Evolutionary conservation across 2,888 invertebrate species (phyloP).

Genomic region (Napeogenes sylphis): DNA sequence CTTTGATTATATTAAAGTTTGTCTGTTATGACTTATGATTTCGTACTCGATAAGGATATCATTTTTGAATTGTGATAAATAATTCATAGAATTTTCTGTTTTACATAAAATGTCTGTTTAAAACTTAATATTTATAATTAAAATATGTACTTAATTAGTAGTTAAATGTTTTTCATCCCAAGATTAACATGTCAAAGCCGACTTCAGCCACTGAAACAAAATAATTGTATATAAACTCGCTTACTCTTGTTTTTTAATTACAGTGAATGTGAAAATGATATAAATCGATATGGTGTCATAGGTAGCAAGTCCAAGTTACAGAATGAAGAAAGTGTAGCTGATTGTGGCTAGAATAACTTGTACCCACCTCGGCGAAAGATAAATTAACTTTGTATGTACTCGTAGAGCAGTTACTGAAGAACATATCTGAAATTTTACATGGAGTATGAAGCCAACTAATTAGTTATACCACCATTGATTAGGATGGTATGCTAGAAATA

Average conservation of each 20-base stretch:
- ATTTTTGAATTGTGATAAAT: too few relatives aligned
- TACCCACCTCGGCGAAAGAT: slow-evolving; percentile 85
- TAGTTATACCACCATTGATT: not conserved
- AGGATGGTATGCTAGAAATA: not conserved
- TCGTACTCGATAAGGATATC: too few relatives aligned
- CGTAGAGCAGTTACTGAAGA: slow-evolving; percentile 87
- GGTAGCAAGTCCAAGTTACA: slow-evolving; percentile 5
- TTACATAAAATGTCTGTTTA: too few relatives aligned
- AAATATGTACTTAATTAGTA: too few relatives aligned
- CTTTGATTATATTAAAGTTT: too few relatives aligned
- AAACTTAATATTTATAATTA: too few relatives aligned
- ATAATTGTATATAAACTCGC: slow-evolving; percentile 20
- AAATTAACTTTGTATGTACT: slow-evolving; percentile 90
- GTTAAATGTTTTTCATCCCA: slow-evolving; percentile 9
- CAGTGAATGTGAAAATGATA: not conserved
- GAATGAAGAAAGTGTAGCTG: not conserved
- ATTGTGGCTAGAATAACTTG: slow-evolving; percentile 10
- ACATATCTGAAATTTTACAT: slow-evolving; percentile 48
- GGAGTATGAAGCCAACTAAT: not conserved
- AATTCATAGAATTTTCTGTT: too few relatives aligned
- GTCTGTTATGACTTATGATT: too few relatives aligned
- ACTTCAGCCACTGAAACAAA: slow-evolving; percentile 85
- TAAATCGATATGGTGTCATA: not conserved
- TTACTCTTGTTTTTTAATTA: not conserved
- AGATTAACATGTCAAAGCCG: slow-evolving; percentile 82